A percentile compares a stretch with the other conserved stretches of the same genome.
Evolutionary conservation across 1,140 invertebrate genomes (phyloP).

Genomic region (Belonocnema kinseyi): DNA sequence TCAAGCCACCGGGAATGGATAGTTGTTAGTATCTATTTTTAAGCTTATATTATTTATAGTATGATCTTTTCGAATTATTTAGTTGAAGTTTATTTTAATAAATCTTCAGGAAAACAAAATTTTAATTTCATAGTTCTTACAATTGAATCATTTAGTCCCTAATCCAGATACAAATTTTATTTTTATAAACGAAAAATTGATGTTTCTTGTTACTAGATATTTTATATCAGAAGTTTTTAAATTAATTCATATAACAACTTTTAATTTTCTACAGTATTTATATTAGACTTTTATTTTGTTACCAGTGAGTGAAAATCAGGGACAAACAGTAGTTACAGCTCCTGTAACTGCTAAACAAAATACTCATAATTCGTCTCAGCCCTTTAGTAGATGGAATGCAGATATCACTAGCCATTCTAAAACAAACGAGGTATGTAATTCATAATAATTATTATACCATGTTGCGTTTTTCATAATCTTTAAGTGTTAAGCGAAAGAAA

Average conservation of each 20-base stretch:
- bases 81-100: background rate
- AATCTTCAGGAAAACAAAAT: too few relatives aligned
- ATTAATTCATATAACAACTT: slow-evolving; percentile 5
- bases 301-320: slow-evolving; percentile 77
- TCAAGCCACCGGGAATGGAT: slow-evolving; percentile 92
- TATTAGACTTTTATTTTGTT: slow-evolving; percentile 47
- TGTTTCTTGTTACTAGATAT: too few relatives aligned
- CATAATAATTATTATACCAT: background rate
- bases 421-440: slow-evolving; percentile 21
- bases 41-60: slow-evolving; percentile 20
- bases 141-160: too few relatives aligned
- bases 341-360: slow-evolving; percentile 64
- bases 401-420: slow-evolving; percentile 64
- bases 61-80: slow-evolving; percentile 31
- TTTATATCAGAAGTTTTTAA: background rate
- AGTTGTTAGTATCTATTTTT: slow-evolving; percentile 80
- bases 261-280: slow-evolving; percentile 43
- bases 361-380: slow-evolving; percentile 66
- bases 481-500: slow-evolving; percentile 72
- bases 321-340: slow-evolving; percentile 67
- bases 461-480: too few relatives aligned
- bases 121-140: too few relatives aligned
- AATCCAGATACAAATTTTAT: too few relatives aligned
- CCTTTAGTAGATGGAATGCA: slow-evolving; percentile 75
- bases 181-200: too few relatives aligned